Conservation (phyloP, 2,797 vertebrate genomes). For the Sebastes hubbsi region DNA sequence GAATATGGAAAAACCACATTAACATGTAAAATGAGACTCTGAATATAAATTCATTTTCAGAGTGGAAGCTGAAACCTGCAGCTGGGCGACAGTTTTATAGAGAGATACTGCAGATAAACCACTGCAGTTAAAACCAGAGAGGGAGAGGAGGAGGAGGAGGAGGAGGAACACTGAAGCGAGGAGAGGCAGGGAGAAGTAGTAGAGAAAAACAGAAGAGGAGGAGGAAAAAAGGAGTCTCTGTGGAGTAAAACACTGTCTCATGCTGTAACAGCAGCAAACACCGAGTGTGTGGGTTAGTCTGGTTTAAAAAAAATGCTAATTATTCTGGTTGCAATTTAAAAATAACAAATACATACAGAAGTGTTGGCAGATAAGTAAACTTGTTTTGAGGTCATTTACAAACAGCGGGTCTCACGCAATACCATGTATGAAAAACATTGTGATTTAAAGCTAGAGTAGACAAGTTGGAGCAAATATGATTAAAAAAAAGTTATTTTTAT, state of each 20-base stretch:
- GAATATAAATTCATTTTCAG: background rate
- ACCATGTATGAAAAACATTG: no score
- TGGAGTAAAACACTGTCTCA: background rate
- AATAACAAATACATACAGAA: background rate
- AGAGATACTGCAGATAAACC: background rate
- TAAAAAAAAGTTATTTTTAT: no score
- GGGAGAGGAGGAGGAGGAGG: constrained; percentile 1
- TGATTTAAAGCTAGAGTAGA: no score
- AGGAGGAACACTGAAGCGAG: background rate
- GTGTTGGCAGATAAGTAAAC: no score
- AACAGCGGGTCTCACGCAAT: no score
- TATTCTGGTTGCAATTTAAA: background rate
- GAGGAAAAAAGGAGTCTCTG: background rate
- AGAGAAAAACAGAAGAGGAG: background rate
- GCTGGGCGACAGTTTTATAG: background rate
- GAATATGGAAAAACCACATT: background rate
- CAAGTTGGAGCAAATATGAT: no score
- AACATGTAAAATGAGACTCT: constrained; percentile 2
- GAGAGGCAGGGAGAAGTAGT: background rate
- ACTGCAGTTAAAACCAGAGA: background rate
- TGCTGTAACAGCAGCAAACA: background rate
- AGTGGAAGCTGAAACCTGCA: constrained; percentile 10
- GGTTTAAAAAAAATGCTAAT: background rate
- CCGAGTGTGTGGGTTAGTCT: background rate
- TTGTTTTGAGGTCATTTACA: no score